Evolutionary conservation across 2,888 invertebrate genomes (phyloP).

Genomic region (Ectropis crepuscularia): DNA sequence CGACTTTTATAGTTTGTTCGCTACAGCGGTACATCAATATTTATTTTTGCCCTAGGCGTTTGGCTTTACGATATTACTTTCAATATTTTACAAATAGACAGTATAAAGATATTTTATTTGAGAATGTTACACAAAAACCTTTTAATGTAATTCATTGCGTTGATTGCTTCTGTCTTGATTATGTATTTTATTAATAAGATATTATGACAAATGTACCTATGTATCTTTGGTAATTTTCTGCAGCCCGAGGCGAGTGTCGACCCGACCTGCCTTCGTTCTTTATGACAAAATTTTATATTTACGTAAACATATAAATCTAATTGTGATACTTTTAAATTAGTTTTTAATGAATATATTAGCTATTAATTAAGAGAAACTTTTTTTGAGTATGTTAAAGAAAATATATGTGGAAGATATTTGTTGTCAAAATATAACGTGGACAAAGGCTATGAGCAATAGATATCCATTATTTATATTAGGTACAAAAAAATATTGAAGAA

Average conservation of each 20-base stretch:
- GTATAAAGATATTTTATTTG: slow-evolving; percentile 35
- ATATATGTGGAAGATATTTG: slow-evolving; percentile 20
- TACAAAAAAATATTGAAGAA: slow-evolving; percentile 67
- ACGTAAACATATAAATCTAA: slow-evolving; percentile 50
- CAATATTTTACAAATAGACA: slow-evolving; percentile 26
- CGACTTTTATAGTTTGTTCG: slow-evolving; percentile 61
- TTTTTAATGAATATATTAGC: slow-evolving; percentile 60
- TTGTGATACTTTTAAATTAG: slow-evolving; percentile 68
- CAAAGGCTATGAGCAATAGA: slow-evolving; percentile 54
- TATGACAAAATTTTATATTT: slow-evolving; percentile 40
- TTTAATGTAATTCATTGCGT: slow-evolving; percentile 46
- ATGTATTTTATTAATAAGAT: slow-evolving; percentile 38
- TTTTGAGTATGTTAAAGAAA: slow-evolving; percentile 14
- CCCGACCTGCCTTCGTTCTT: slow-evolving; percentile 32
- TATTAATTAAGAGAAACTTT: slow-evolving; percentile 21
- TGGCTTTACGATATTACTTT: slow-evolving; percentile 47
- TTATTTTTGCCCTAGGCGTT: slow-evolving; percentile 70
- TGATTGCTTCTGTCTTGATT: slow-evolving; percentile 46
- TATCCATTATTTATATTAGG: slow-evolving; percentile 51
- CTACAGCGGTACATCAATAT: slow-evolving; percentile 65
- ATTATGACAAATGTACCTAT: slow-evolving; percentile 30
- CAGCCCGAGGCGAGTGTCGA: slow-evolving; percentile 36
- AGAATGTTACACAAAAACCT: slow-evolving; percentile 15
- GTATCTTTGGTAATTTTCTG: slow-evolving; percentile 27
- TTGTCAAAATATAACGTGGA: slow-evolving; percentile 35